A percentile compares a stretch with the other conserved stretches of the same genome.
Evolutionary conservation across 2,113 vertebrate species (phyloP).

Genomic region (Gambusia holbrooki): DNA sequence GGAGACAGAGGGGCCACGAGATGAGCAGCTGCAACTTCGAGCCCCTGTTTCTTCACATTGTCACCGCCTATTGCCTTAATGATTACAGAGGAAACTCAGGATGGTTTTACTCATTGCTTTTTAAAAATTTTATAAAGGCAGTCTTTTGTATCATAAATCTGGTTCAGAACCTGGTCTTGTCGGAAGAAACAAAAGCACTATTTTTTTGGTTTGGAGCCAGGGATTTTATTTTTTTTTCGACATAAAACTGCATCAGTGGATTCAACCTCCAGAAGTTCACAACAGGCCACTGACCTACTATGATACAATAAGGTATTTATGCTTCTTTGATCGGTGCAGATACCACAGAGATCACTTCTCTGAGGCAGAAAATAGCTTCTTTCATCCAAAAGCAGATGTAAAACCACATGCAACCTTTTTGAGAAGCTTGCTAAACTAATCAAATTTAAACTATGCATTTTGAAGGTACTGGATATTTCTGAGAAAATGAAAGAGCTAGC

Average conservation of each 20-base stretch:
- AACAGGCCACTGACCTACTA: conserved; percentile 32
- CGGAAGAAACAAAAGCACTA: conserved; percentile 55
- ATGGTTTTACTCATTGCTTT: neutral
- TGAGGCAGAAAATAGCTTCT: conserved; percentile 6
- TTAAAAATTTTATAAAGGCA: neutral
- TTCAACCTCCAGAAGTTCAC: conserved; percentile 55
- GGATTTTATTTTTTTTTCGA: conserved; percentile 61
- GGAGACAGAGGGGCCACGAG: conserved; percentile 43
- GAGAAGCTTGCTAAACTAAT: conserved; percentile 11
- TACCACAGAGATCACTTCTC: conserved; percentile 12
- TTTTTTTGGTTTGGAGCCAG: conserved; percentile 64
- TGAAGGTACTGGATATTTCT: neutral
- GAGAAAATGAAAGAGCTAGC: neutral
- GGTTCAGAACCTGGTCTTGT: neutral
- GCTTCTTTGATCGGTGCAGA: conserved; percentile 30
- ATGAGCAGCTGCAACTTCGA: conserved; percentile 80
- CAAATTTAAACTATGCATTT: neutral
- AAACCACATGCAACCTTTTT: conserved; percentile 11
- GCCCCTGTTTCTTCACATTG: conserved; percentile 60
- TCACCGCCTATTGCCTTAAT: conserved; percentile 61
- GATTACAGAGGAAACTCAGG: conserved; percentile 23
- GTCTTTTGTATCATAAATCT: no score
- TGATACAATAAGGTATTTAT: conserved; percentile 33
- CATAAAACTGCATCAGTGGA: conserved; percentile 62
- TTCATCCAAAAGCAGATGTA: conserved; percentile 28